Conservation (phyloP, 2,888 invertebrate genomes). For the Stenodema calcarata region DNA sequence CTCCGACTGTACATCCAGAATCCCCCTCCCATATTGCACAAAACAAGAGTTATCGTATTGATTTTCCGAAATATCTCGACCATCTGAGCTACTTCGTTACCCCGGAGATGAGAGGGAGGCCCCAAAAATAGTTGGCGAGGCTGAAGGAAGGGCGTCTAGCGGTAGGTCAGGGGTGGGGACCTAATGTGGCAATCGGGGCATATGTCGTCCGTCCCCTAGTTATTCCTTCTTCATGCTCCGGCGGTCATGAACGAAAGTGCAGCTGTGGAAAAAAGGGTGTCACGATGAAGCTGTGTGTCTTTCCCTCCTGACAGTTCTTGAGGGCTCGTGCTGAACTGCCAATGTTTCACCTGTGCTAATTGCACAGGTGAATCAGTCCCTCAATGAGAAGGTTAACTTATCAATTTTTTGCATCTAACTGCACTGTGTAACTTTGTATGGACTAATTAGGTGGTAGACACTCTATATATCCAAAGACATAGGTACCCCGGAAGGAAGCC, state of each 20-base stretch:
- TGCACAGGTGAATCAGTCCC: neutral
- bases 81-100: neutral
- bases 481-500: no score
- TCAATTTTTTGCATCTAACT: no score
- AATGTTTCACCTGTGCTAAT: neutral
- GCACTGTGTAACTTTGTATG: no score
- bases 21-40: neutral
- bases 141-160: neutral
- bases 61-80: constrained; percentile 16
- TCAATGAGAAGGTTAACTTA: no score
- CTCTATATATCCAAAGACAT: no score
- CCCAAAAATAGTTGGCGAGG: neutral
- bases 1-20: neutral
- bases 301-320: neutral
- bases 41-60: neutral
- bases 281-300: neutral
- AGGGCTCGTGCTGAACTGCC: neutral
- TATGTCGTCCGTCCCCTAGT: neutral
- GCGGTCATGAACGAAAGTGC: neutral
- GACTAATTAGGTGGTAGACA: no score
- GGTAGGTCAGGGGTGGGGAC: neutral
- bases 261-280: neutral
- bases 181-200: neutral
- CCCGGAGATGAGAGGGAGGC: neutral
- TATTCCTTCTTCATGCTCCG: neutral